These are phyloP conservation scores for Drosophila bocki DNA, from an alignment of 1,140 invertebrate species.

Conservation along the genomic window DNA sequence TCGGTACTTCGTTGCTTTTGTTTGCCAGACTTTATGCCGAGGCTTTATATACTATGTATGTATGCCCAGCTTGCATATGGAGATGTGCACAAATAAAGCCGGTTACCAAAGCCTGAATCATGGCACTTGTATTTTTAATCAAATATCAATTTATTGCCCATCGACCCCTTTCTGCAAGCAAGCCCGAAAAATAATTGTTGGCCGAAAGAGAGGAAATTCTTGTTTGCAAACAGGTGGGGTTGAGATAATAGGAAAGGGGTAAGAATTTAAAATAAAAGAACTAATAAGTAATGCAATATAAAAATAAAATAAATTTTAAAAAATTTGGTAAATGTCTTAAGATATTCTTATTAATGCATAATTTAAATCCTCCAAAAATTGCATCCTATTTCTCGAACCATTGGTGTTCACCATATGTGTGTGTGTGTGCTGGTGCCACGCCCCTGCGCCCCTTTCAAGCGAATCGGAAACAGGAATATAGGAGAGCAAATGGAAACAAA, in stretches of 20 bases:
- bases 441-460: conserved; percentile 21
- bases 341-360: neutral
- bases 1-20: conserved; percentile 8
- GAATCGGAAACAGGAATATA: conserved; percentile 31
- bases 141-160: conserved; percentile 70
- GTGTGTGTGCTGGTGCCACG: conserved; percentile 16
- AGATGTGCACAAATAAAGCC: conserved; percentile 25
- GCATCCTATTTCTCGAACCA: neutral
- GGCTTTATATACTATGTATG: conserved; percentile 1
- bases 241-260: neutral
- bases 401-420: conserved; percentile 9
- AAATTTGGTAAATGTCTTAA: neutral
- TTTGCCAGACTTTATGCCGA: conserved; percentile 18
- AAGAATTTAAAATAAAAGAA: neutral
- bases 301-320: neutral
- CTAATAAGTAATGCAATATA: neutral
- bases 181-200: conserved; percentile 46
- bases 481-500: conserved; percentile 33
- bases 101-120: conserved; percentile 43
- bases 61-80: neutral
- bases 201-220: neutral
- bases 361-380: neutral
- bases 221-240: neutral
- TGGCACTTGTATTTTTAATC: conserved; percentile 56
- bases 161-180: conserved; percentile 9